phyloP scores from a whole-genome alignment of 2,113 vertebrate genomes.

The Ornithorhynchus anatinus region DNA sequence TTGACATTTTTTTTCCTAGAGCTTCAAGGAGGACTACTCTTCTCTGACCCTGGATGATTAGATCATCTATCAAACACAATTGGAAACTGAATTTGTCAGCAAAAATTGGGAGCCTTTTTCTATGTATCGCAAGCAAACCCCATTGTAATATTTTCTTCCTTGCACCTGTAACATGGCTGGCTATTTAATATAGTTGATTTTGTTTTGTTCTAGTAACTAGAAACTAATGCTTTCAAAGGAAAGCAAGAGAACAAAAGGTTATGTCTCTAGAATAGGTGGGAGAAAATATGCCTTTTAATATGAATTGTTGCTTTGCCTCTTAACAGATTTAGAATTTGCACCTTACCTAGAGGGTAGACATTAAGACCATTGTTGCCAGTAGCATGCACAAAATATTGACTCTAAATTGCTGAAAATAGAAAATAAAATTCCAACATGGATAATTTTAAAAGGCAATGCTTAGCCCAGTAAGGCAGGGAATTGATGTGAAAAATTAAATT shows the following conservation, averaged over 20 bases:
- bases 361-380: constrained; percentile 7
- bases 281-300: not conserved
- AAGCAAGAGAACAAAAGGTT: not conserved
- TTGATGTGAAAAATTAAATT: constrained; percentile 50
- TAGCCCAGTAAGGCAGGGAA: constrained; percentile 21
- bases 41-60: not conserved
- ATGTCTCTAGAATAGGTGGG: not conserved
- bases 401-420: constrained; percentile 23
- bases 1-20: not conserved
- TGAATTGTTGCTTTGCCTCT: not conserved
- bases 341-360: not conserved
- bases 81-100: not conserved
- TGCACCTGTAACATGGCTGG: not conserved
- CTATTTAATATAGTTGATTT: not conserved
- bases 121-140: too few relatives aligned
- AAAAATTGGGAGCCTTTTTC: not conserved
- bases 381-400: constrained; percentile 44
- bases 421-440: constrained; percentile 26
- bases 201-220: constrained; percentile 9
- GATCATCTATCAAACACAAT: not conserved
- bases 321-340: not conserved
- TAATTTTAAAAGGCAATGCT: constrained; percentile 21
- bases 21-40: not conserved
- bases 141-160: not conserved
- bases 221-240: not conserved